Base-by-base conservation (phyloP, 2,888 invertebrate genomes). In the Aspidiotus rigidus region DNA sequence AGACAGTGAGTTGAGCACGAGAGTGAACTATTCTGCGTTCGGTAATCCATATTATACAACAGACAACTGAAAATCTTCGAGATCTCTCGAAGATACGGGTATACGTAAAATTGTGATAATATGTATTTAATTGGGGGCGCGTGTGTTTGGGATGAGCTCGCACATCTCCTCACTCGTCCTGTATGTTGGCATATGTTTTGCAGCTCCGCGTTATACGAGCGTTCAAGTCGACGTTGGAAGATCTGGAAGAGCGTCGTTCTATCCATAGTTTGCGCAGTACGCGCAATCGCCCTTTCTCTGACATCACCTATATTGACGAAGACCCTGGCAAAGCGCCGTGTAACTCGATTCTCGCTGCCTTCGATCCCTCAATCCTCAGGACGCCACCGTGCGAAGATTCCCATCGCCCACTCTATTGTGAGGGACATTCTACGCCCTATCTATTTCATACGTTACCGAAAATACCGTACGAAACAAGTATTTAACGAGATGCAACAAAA, bases 161-260 rank as follows among this genome's bases (percentile, higher is more conserved):
- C n/a, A 59, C 57, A 60, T 67, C 67, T 67, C 49, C 67, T 67
- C 60, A 67, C 67, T 60, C 59, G 67, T 60, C 67, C 49, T 60
- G 16, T 67, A 59, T 67, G 59, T 49, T 61, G 61, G 54, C 49
- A 41, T 69, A 56, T 69, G 69, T 69, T 69, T 92, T 91, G 85
- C 95, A 98, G 98, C 90, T 98, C 85, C 93, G 98, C 83, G 98
- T 99, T 83, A 96, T 98, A 84, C 93, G 96, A 85, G 98, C 98
- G 81, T 99, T 98, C 92, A 95, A 92, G 85, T 95, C 95, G 79
- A 96, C 90, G 79, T 86, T 99, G 86, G 98, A 99, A 87, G 98
- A 98, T 85, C 85, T 98, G 84, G 97, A 94, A 84, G 98, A 99
- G 84, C 89, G 95, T 78, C 93, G 97, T 81, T 96, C 95, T 81